Evolutionary conservation across 2,797 vertebrate genomes (phyloP).

Genomic region (Scomberomorus guttatus): DNA sequence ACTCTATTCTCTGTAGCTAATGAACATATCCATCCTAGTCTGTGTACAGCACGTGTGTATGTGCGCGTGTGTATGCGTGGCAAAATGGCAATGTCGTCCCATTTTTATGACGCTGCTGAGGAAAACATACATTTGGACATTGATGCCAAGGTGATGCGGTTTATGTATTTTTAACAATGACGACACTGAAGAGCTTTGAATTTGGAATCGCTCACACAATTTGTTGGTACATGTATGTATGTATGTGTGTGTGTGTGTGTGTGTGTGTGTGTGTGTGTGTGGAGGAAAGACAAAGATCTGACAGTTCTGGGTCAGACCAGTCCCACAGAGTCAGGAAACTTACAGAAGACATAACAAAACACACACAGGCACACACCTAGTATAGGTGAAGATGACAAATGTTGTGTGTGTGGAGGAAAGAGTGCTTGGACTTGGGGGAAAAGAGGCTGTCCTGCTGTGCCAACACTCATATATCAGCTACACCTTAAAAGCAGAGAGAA

Average conservation of each 20-base stretch:
- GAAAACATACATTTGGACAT: conserved; percentile 41
- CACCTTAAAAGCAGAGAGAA: conserved; percentile 39
- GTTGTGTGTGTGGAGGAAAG: conserved; percentile 45
- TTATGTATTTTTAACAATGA: conserved; percentile 52
- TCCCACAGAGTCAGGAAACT: conserved; percentile 70
- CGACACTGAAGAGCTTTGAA: conserved; percentile 28
- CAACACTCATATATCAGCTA: conserved; percentile 52
- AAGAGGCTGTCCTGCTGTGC: conserved; percentile 37
- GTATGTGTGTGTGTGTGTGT: conserved; percentile 32
- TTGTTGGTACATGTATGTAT: conserved; percentile 34
- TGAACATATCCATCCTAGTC: conserved; percentile 80
- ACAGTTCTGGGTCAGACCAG: conserved; percentile 82
- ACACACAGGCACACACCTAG: conserved; percentile 35
- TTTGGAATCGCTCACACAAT: conserved; percentile 33
- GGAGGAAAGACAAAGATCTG: conserved; percentile 66
- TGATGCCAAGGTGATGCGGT: conserved; percentile 32
- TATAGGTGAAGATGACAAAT: conserved; percentile 56
- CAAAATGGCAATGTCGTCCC: conserved; percentile 31
- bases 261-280: conserved; percentile 27
- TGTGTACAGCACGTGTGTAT: conserved; percentile 33
- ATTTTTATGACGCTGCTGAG: conserved; percentile 41
- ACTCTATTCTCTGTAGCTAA: conserved; percentile 80
- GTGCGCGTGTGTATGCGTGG: conserved; percentile 26
- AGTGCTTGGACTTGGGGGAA: conserved; percentile 34
- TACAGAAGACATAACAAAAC: conserved; percentile 52